Base-by-base conservation (phyloP, 2,888 invertebrate genomes). In the Drosophila dives region DNA sequence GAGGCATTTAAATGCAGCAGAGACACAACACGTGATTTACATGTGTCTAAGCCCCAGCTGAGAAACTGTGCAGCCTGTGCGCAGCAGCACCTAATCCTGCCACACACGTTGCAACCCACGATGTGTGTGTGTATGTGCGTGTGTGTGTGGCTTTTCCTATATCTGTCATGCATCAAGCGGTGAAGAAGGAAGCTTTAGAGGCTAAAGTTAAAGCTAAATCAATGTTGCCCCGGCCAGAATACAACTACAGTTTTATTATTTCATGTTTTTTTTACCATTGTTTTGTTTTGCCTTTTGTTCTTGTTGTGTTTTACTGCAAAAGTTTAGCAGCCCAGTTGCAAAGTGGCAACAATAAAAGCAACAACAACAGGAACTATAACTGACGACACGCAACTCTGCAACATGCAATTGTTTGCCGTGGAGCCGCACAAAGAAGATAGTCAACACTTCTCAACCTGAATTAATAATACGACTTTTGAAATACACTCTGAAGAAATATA, bases 11-110 rank as follows among this genome's bases (percentile, higher is more conserved):
- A 77, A 75, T 75, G 58, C 62, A 40, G 53, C 53, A 48, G 26
- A 3, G 17, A 1, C 50, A 34, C 20, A 58, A 59, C 60, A 65
- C 48, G 81, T 88, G 89, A 86, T 75, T 88, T 83, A 77, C 86
- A 83, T 77, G 67, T 75, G 81, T 71, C 75, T 69, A 71, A 70
- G 69, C 72, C 55, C 66, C 53, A 50, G 49, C 55, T 62, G 48
- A 50, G 64, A 45, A 51, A 51, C 54, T 66, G 54, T 58, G 61
- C 74, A 42, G 32, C 6, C 48, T 51, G 42, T 38, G 60, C 59
- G 55, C 59, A 45, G 20, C 54, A 10, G 10, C 34, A 64, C 17
- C 15, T 71, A 71, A 80, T 62, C 71, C 77, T 17, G 32, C 23
- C 67, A 32, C 45, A 49, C 61, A 61, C 62, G 36, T 59, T 40